phyloP scores from a whole-genome alignment of 2,888 invertebrate genomes.

The Scaptodrosophila latifasciaeformis region DNA sequence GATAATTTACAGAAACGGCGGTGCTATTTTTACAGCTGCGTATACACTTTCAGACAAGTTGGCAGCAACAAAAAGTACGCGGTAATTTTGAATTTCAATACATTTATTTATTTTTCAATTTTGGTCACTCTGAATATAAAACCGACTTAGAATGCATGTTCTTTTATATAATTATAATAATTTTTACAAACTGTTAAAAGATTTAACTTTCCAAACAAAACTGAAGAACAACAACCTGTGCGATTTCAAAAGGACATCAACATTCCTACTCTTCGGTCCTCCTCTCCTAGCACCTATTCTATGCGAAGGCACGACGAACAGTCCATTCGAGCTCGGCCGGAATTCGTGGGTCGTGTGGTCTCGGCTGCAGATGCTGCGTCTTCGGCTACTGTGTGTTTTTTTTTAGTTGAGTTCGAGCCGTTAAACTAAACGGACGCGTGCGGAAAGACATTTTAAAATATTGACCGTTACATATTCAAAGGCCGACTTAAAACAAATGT shows the following conservation, averaged over 20 bases:
- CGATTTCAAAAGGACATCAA: background rate
- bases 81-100: no score
- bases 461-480: background rate
- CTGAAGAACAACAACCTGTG: conserved; percentile 5
- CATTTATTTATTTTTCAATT: no score
- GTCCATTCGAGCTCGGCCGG: background rate
- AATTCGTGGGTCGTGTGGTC: background rate
- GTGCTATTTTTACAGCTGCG: no score
- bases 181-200: no score
- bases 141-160: no score
- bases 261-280: background rate
- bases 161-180: no score
- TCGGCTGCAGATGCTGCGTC: background rate
- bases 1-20: no score
- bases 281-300: no score
- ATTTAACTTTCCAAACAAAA: no score
- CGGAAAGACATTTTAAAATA: background rate
- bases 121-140: no score
- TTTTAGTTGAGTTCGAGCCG: conserved; percentile 63
- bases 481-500: conserved; percentile 5
- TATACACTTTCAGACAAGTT: no score
- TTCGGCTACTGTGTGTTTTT: background rate
- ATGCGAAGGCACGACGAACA: background rate
- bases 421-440: conserved; percentile 50
- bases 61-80: no score